A percentile compares a stretch with the other conserved stretches of the same genome.
Conservation (phyloP, 2,888 invertebrate genomes). For the Coenonympha glycerion region DNA sequence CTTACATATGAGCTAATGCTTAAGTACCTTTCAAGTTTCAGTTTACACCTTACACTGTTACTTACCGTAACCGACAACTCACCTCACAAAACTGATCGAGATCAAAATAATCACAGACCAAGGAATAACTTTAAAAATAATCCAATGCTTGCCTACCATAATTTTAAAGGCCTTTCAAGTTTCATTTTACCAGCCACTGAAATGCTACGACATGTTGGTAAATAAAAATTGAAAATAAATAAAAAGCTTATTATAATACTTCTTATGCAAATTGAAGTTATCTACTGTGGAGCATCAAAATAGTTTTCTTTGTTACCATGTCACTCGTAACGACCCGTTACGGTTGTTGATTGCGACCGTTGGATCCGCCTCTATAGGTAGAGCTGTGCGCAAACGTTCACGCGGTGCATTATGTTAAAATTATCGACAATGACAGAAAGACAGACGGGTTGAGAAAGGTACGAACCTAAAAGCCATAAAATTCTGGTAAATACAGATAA, state of each 20-base stretch:
- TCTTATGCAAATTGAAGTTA: background rate
- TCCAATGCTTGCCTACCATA: too few relatives aligned
- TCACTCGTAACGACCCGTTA: constrained; percentile 10
- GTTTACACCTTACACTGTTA: too few relatives aligned
- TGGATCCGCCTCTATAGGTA: constrained; percentile 12
- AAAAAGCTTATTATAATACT: background rate
- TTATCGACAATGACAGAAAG: background rate
- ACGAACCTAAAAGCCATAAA: background rate
- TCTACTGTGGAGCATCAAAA: constrained; percentile 4
- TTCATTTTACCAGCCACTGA: too few relatives aligned
- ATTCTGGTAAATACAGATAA: background rate
- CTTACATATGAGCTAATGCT: too few relatives aligned
- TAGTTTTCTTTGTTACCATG: constrained; percentile 12
- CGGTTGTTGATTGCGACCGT: constrained; percentile 11
- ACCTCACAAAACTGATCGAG: too few relatives aligned
- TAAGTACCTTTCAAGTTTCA: too few relatives aligned
- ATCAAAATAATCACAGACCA: too few relatives aligned
- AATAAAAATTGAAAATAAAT: background rate
- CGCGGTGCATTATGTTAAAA: constrained; percentile 4
- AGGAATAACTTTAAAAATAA: too few relatives aligned
- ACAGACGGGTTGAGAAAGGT: background rate
- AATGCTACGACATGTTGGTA: background rate
- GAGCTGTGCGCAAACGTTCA: too few relatives aligned
- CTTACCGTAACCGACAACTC: too few relatives aligned
- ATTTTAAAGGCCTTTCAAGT: too few relatives aligned